Evolutionary conservation across 1,140 invertebrate species (phyloP).

Genomic region (Acromyrmex echinatior): DNA sequence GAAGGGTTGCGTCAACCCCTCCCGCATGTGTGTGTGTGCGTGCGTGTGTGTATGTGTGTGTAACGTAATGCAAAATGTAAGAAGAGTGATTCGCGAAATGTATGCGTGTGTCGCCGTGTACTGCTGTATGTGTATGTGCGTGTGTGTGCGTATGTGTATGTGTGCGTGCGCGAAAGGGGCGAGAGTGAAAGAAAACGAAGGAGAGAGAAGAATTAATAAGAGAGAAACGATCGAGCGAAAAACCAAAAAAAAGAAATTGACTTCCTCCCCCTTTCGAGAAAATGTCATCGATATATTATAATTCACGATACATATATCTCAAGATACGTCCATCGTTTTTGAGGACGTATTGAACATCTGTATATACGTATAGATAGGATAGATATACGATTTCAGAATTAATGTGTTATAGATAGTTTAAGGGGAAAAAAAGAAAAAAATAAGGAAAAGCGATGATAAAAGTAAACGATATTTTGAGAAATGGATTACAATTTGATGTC

Average conservation of each 20-base stretch:
- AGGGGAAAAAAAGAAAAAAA: constrained; percentile 29
- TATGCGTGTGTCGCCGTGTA: not conserved
- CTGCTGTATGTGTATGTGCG: not conserved
- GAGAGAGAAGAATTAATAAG: not conserved
- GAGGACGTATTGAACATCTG: constrained; percentile 39
- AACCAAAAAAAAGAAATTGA: constrained; percentile 32
- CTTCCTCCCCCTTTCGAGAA: constrained; percentile 29
- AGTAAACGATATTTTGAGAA: not conserved
- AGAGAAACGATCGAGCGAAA: constrained; percentile 29
- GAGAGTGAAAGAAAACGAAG: not conserved
- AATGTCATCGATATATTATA: constrained; percentile 15
- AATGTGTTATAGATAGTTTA: constrained; percentile 55
- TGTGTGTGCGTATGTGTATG: not conserved
- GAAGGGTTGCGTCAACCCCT: constrained; percentile 64
- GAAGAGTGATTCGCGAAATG: constrained; percentile 3
- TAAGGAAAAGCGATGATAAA: not conserved
- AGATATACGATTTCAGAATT: constrained; percentile 63
- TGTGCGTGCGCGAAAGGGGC: constrained; percentile 34
- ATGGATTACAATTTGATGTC: not conserved
- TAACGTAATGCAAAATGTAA: constrained; percentile 35
- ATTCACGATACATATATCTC: constrained; percentile 25
- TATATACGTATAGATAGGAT: constrained; percentile 66
- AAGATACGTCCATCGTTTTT: not conserved
- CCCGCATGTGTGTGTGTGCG: not conserved
- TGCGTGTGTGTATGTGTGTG: too few species aligned